Base-by-base conservation (phyloP, 2,113 vertebrate species). In the Lophius piscatorius region DNA sequence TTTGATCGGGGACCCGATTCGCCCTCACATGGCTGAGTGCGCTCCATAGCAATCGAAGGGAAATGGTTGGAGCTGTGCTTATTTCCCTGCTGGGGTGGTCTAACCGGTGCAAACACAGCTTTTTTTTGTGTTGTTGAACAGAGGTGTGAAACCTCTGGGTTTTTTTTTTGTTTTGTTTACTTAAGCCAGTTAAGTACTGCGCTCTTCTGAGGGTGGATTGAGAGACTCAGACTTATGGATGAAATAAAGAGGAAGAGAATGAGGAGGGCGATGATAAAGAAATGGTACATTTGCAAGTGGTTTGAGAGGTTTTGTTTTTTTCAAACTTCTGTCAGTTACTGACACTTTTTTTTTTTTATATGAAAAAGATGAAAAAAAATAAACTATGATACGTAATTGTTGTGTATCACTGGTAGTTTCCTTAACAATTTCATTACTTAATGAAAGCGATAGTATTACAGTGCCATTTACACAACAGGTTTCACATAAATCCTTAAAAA, bases 51-150 rank as follows among this genome's bases (percentile, higher is more conserved):
- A 40, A 52, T 70, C 52, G 40, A 79, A 22, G 7, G 62, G 66
- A 74, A 60, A 28, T 48, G 57, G 76, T 83, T 79, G 82, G 86
- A 83, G 83, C 81, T 76, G 76, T 80, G 87, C 88, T 90, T 90
- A 26, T 88, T 85, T 74, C 82, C 71, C 71, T 63, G 68, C 42
- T 34, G 39, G 82, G 82, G 63, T 83, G 88, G 69, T 76, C 84
- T 88, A 90, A 90, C 84, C 70, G 85, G 87, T 90, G 84, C 84
- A 87, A 86, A 92, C 88, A 69, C 90, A 93, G 91, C 89, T 93
- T 83, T 22, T 61, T 12, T 50, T 42, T 22, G 18, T 42, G 41
- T 38, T 34, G 26, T 66, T 87, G 24, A 74, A 41, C 87, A 86
- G 89, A 81, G 91, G 90, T 83, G 82, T 89, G 74, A 90, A 84